Base-by-base conservation (phyloP, 1,140 invertebrate genomes). In the Diploscapter pachys region DNA sequence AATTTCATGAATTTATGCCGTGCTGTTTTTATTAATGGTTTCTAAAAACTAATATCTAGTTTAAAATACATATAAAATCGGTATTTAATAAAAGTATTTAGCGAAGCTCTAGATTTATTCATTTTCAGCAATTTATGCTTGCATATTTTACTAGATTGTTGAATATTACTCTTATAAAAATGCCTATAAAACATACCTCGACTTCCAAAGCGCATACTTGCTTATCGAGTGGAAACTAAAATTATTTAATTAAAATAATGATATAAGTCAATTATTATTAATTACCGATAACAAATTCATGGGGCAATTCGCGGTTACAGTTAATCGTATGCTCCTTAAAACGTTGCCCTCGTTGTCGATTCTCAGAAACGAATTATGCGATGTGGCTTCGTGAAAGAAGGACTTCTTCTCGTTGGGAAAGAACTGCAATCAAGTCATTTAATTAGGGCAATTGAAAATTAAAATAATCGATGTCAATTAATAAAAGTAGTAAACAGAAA, bases 341-440 rank as follows among this genome's bases (percentile, higher is more conserved):
- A 89, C 86, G 70, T 87, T 82, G 52, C 89, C 89, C 61, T 83
- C 75, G 49, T 82, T 81, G 65, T 85, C 84, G 51, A 90, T 89
- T 11, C 89, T 79, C 4, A 90, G 78, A 79, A 89, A 89, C 52
- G 87, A 88, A 79, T 89, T 89, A 50, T 88, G 94, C 81, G 94
- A 96, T 85, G 95, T 97, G 78, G 94, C 94, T 87, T 93, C 93
- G 89, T 98, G 95, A 89, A 97, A 96, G 89, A 95, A 96, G 77
- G 94, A 95, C 88, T 94, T 93, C 89, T 97, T 97, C 89, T 97
- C 95, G 88, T 97, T 98, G 31, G 87, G 94, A 89, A 96, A 96
- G 31, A 80, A 80, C 31, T 31, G 31, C 31, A 31, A 31, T 31
- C 31, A 31, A 1, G 31, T 0, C 31, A 31, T 31, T 31, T 31